Evolutionary conservation across 1,140 invertebrate genomes (phyloP).

Genomic region (Cydia fagiglandana): DNA sequence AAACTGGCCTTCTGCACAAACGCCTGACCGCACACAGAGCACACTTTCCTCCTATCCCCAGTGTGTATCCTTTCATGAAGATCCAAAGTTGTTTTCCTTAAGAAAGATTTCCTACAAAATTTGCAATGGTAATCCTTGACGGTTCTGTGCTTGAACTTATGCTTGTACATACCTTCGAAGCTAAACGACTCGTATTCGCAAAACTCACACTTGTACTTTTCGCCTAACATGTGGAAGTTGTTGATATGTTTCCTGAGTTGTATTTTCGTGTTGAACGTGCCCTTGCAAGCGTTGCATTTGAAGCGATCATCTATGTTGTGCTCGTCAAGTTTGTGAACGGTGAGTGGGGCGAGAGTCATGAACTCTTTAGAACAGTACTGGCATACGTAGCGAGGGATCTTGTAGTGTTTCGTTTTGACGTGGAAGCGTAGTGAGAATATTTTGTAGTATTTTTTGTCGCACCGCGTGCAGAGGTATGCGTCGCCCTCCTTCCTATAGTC

Average conservation of each 20-base stretch:
- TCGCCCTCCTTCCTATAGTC: conserved; percentile 56
- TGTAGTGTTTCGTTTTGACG: conserved; percentile 61
- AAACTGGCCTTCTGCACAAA: conserved; percentile 83
- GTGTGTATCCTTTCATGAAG: conserved; percentile 89
- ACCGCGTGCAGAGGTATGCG: conserved; percentile 48
- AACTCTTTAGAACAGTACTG: conserved; percentile 53
- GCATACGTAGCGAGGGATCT: conserved; percentile 52
- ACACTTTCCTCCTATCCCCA: conserved; percentile 87
- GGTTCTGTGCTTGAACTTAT: conserved; percentile 67
- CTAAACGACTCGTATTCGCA: conserved; percentile 69
- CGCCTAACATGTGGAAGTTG: conserved; percentile 66
- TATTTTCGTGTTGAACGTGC: conserved; percentile 56
- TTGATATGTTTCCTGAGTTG: conserved; percentile 62
- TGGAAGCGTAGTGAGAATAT: conserved; percentile 52
- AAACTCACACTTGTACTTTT: conserved; percentile 57
- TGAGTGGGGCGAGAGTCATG: conserved; percentile 58
- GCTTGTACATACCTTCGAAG: conserved; percentile 64
- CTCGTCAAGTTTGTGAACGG: conserved; percentile 55
- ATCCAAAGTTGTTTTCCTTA: conserved; percentile 73
- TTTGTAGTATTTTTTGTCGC: conserved; percentile 57
- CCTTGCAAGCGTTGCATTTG: conserved; percentile 65
- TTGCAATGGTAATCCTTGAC: conserved; percentile 66
- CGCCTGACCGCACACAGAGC: conserved; percentile 88
- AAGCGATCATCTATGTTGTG: conserved; percentile 63
- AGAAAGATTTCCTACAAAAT: conserved; percentile 66